Conservation (phyloP, 2,113 vertebrate genomes). For the Anarrhichthys ocellatus region DNA sequence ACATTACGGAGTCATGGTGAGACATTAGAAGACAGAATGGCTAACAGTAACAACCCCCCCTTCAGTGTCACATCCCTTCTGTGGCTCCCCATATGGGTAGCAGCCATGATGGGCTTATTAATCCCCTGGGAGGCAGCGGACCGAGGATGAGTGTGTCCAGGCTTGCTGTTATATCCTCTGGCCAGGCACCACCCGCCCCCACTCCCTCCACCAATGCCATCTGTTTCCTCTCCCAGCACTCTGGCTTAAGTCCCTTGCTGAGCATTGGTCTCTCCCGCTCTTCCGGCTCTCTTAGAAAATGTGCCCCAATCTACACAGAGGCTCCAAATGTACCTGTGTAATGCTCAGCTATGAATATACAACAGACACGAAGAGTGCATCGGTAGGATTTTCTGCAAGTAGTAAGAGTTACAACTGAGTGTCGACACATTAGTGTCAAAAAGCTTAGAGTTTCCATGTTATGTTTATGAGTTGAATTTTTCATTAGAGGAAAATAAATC, state of each 20-base stretch:
- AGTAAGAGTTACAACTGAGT: not conserved
- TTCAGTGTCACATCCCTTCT: slow-evolving; percentile 36
- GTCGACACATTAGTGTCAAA: not conserved
- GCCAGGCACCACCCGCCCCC: slow-evolving; percentile 56
- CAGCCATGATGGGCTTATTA: slow-evolving; percentile 72
- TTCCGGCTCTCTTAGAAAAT: slow-evolving; percentile 32
- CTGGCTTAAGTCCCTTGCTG: slow-evolving; percentile 65
- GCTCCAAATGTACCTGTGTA: slow-evolving; percentile 2
- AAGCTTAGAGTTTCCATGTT: not conserved
- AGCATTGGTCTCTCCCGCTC: slow-evolving; percentile 54
- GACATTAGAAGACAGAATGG: slow-evolving; percentile 53
- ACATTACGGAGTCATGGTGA: slow-evolving; percentile 19
- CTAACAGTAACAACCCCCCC: slow-evolving; percentile 36
- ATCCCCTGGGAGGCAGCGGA: slow-evolving; percentile 69
- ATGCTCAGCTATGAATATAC: slow-evolving; percentile 2
- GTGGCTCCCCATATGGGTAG: slow-evolving; percentile 57
- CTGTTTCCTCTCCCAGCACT: slow-evolving; percentile 77
- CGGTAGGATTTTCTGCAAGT: not conserved
- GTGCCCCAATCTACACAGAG: slow-evolving; percentile 20
- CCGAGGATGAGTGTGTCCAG: slow-evolving; percentile 76
- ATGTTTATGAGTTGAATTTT: not conserved
- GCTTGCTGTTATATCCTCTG: slow-evolving; percentile 71
- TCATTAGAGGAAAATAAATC: not conserved
- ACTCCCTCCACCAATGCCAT: slow-evolving; percentile 70
- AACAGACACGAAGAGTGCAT: not conserved